Conservation (phyloP, 2,888 invertebrate species). For the Frankliniella fusca region DNA sequence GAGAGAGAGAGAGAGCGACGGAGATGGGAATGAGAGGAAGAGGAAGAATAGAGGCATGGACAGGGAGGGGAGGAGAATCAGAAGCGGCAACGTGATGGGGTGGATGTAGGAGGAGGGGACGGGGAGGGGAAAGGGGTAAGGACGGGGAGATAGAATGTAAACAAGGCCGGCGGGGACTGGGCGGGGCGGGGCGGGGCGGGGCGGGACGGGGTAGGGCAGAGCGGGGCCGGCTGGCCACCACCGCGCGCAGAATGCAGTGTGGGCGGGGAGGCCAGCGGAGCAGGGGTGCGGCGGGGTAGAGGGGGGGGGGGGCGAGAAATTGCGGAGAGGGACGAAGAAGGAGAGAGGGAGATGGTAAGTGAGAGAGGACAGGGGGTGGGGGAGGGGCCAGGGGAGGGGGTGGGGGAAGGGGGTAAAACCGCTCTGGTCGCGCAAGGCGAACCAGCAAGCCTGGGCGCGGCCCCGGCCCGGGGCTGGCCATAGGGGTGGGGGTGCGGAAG, state of each 20-base stretch:
- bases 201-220: too few relatives aligned
- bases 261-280: background rate
- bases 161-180: background rate
- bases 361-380: background rate
- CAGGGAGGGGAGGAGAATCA: background rate
- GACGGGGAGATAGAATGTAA: conserved; percentile 20
- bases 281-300: background rate
- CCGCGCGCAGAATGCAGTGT: conserved; percentile 17
- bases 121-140: conserved; percentile 16
- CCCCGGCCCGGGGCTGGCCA: background rate
- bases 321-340: background rate
- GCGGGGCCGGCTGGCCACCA: background rate
- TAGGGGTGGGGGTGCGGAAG: background rate
- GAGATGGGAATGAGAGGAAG: too few relatives aligned
- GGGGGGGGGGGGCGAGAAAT: conserved; percentile 1
- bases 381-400: background rate
- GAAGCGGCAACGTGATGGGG: background rate
- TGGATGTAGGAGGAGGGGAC: background rate
- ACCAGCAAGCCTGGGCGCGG: conserved; percentile 8
- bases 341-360: background rate
- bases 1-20: background rate
- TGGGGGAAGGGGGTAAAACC: background rate
- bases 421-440: conserved; percentile 19
- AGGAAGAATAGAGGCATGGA: background rate
- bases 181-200: too few relatives aligned